Evolutionary conservation across 1,140 invertebrate species (phyloP), one percentile per base, ranked within the genome.

Genomic region (Caenorhabditis tropicalis): DNA sequence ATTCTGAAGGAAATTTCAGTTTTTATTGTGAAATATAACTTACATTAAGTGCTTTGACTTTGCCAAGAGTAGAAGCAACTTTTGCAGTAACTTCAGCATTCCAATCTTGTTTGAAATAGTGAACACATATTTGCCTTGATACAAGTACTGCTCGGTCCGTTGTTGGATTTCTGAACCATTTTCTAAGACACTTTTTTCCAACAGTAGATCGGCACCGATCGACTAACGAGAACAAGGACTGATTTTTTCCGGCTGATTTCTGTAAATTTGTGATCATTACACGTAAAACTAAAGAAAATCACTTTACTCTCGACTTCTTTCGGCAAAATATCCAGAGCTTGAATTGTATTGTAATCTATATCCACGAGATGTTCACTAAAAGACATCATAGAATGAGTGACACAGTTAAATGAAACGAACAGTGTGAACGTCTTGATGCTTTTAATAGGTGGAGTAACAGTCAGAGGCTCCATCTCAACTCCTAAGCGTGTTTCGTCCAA

Each of bases 151-250:
- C 74, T 65, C 85, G 36, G 79, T 90, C 87, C 12, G 74, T 85
- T 12, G 85, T 87, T 2, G 89, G 89, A 48, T 89, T 60, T 36
- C 82, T 49, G 80, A 90, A 90, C 89, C 89, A 90, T 15, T 79
- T 81, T 51, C 90, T 87, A 53, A 80, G 86, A 70, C 39, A 84
- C 21, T 82, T 70, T 43, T 86, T 87, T 6, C 86, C 86, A 46
- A 80, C 33, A 9, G 84, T 53, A 2, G 84, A 86, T 16, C 84
- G n/a, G 36, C 86, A 87, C 48, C 81, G 36, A 51, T 86, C 81
- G 70, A 82, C 29, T 4, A 87, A 24, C 21, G 80, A 39, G 36
- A 82, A 87, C 1, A 87, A 27, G 2, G 82, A 70, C 21, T 24
- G 58, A 21, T 39, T 21, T 51, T 81, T 15, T n/a, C 46, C 79